Conservation (phyloP, 1,140 invertebrate species). For the Penaeus chinensis region DNA sequence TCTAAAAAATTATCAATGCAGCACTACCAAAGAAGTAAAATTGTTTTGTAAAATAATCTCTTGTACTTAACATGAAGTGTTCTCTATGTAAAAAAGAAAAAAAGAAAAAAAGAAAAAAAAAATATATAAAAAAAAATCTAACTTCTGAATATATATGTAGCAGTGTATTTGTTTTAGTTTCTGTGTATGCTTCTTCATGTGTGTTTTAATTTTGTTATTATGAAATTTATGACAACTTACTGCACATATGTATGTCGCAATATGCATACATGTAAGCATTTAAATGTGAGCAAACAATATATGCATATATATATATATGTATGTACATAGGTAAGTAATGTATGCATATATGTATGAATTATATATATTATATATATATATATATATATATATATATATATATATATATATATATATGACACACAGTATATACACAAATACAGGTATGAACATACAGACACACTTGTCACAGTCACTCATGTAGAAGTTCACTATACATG, state of each 20-base stretch:
- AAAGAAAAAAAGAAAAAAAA: too few species aligned
- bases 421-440: neutral
- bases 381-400: constrained; percentile 15
- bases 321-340: neutral
- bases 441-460: neutral
- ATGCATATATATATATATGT: neutral
- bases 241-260: neutral
- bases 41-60: too few species aligned
- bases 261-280: neutral
- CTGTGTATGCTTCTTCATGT: too few species aligned
- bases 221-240: neutral
- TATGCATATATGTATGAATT: neutral
- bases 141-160: too few species aligned
- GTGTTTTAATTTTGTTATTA: too few species aligned
- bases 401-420: constrained; percentile 16
- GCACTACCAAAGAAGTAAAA: too few species aligned
- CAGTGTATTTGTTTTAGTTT: too few species aligned
- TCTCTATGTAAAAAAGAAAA: too few species aligned
- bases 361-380: constrained; percentile 18
- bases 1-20: too few species aligned
- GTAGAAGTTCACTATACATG: too few species aligned
- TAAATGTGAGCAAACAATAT: neutral
- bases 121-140: too few species aligned
- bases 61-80: too few species aligned
- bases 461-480: neutral